Conservation (phyloP, 2,113 vertebrate species). For the Myotis davidii region DNA sequence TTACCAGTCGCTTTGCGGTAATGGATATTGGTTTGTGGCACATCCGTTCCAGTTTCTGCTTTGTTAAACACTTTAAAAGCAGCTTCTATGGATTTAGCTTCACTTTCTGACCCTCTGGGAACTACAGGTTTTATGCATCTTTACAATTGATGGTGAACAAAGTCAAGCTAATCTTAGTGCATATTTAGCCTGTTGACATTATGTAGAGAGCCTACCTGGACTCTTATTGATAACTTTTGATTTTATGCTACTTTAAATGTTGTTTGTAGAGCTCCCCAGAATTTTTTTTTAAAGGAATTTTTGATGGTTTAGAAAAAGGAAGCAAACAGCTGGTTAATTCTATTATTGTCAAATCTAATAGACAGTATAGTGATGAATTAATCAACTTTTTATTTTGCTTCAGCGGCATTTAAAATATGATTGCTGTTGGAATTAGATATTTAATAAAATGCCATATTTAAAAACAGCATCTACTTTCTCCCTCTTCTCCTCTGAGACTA, state of each 20-base stretch:
- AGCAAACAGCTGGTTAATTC: background rate
- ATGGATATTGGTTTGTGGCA: conserved; percentile 77
- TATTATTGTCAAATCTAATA: background rate
- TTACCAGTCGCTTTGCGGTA: conserved; percentile 71
- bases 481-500: background rate
- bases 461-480: background rate
- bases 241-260: background rate
- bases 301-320: conserved; percentile 23
- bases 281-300: background rate
- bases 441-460: background rate
- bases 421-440: background rate
- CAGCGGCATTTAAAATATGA: background rate
- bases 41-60: conserved; percentile 82
- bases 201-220: background rate
- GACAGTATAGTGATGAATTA: background rate
- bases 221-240: conserved; percentile 1
- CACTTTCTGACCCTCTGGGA: conserved; percentile 53
- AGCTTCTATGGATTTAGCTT: conserved; percentile 41
- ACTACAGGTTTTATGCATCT: background rate
- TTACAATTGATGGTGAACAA: conserved; percentile 20
- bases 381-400: background rate
- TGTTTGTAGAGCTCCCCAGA: background rate
- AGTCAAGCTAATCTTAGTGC: conserved; percentile 19
- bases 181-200: conserved; percentile 31
- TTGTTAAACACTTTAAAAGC: conserved; percentile 78